Evolutionary conservation across 2,113 vertebrate species (phyloP).

Genomic region (Notechis scutatus): DNA sequence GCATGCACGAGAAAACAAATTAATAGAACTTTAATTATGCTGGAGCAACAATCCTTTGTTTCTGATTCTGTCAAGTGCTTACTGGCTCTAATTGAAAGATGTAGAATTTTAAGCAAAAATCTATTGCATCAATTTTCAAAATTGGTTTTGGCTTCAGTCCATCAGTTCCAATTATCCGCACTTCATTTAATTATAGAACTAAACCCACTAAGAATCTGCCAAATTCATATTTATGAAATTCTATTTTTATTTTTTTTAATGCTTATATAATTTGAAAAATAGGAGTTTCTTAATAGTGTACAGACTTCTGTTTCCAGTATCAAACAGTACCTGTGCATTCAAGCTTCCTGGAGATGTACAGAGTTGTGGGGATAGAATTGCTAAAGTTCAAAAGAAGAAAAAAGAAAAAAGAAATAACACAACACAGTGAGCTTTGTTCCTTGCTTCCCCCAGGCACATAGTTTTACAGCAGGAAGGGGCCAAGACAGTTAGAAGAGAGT

Average conservation of each 20-base stretch:
- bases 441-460: not conserved
- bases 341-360: not conserved
- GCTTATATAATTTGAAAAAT: slow-evolving; percentile 8
- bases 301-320: slow-evolving; percentile 20
- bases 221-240: slow-evolving; percentile 10
- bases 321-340: not conserved
- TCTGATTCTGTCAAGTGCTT: slow-evolving; percentile 23
- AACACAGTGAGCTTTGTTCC: not conserved
- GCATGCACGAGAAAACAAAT: not conserved
- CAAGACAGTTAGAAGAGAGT: not conserved
- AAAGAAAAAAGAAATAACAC: not conserved
- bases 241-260: slow-evolving; percentile 25
- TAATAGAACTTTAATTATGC: not conserved
- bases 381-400: not conserved
- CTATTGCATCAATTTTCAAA: slow-evolving; percentile 37
- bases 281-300: not conserved
- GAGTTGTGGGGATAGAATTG: not conserved
- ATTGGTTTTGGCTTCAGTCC: slow-evolving; percentile 34
- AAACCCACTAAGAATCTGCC: not conserved
- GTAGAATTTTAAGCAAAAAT: slow-evolving; percentile 22
- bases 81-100: slow-evolving; percentile 38
- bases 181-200: slow-evolving; percentile 38
- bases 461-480: not conserved
- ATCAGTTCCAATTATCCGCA: slow-evolving; percentile 41
- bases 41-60: not conserved